A percentile compares a stretch with the other conserved stretches of the same genome.
Evolutionary conservation across 2,888 invertebrate genomes (phyloP).

Genomic region (Teleiodes luculella): DNA sequence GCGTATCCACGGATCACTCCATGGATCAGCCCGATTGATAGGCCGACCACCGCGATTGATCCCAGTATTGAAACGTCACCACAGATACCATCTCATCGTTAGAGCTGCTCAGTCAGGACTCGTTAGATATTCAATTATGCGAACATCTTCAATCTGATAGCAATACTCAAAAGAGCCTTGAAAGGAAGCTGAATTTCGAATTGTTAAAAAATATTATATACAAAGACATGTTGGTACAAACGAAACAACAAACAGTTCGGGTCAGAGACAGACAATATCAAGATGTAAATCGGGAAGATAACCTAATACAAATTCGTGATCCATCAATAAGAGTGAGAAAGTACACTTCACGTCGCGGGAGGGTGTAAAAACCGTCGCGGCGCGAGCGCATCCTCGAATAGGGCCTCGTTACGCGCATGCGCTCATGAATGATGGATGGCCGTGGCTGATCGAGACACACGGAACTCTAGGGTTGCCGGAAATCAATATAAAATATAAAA

Average conservation of each 20-base stretch:
- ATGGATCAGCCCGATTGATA: conserved; percentile 39
- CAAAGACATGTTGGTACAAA: conserved; percentile 42
- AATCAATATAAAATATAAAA: neutral
- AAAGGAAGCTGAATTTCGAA: conserved; percentile 38
- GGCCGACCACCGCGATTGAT: conserved; percentile 42
- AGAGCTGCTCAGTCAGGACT: conserved; percentile 38
- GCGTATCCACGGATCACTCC: conserved; percentile 26
- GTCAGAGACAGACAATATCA: conserved; percentile 40
- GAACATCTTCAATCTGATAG: conserved; percentile 60
- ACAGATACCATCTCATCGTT: conserved; percentile 71
- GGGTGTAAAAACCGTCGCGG: conserved; percentile 59
- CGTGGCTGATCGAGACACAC: conserved; percentile 59
- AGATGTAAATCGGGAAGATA: conserved; percentile 43
- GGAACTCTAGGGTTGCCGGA: conserved; percentile 21
- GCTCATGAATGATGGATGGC: conserved; percentile 70
- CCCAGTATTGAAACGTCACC: conserved; percentile 74
- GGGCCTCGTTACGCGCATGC: conserved; percentile 72
- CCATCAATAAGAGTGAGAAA: conserved; percentile 44
- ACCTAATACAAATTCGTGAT: conserved; percentile 59
- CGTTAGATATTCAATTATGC: conserved; percentile 70
- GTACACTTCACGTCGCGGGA: conserved; percentile 34
- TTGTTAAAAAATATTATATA: conserved; percentile 27
- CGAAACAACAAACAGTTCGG: conserved; percentile 34
- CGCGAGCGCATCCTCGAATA: conserved; percentile 60
- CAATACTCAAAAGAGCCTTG: conserved; percentile 30